Evolutionary conservation across 2,113 vertebrate genomes (phyloP).

Genomic region (Todiramphus chloris): DNA sequence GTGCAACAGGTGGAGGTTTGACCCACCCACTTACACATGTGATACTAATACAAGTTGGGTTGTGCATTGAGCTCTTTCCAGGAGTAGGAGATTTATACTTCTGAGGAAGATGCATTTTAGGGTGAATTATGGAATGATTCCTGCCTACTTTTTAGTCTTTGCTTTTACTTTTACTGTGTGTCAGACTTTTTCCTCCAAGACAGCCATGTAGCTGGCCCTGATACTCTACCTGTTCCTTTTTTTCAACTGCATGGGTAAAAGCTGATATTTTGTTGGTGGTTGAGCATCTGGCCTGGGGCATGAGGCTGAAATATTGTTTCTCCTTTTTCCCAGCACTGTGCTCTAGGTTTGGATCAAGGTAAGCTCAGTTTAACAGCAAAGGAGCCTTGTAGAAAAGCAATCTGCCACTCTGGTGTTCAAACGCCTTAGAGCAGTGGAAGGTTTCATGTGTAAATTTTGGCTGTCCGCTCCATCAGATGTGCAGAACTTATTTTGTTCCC

Average conservation of each 20-base stretch:
- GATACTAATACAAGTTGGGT: not conserved
- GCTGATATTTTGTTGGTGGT: not conserved
- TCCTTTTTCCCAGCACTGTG: not conserved
- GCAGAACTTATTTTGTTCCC: not conserved
- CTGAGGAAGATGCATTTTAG: not conserved
- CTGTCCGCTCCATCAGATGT: not conserved
- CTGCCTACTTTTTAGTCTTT: not conserved
- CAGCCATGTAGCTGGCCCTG: not conserved
- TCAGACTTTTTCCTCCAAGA: not conserved
- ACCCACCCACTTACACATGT: not conserved
- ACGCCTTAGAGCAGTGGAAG: not conserved
- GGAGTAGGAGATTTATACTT: not conserved
- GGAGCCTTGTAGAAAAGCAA: not conserved
- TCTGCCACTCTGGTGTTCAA: not conserved
- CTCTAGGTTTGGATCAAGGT: not conserved
- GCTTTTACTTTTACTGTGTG: not conserved
- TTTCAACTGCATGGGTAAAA: not conserved
- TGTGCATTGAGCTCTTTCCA: not conserved
- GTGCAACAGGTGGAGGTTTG: not conserved
- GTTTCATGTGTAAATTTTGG: not conserved
- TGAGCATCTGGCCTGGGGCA: not conserved
- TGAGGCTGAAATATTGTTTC: not conserved
- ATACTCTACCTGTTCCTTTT: not conserved
- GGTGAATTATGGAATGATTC: not conserved
- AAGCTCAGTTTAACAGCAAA: not conserved